Base-by-base conservation (phyloP, 2,797 vertebrate species). In the Pteropus rufus region DNA sequence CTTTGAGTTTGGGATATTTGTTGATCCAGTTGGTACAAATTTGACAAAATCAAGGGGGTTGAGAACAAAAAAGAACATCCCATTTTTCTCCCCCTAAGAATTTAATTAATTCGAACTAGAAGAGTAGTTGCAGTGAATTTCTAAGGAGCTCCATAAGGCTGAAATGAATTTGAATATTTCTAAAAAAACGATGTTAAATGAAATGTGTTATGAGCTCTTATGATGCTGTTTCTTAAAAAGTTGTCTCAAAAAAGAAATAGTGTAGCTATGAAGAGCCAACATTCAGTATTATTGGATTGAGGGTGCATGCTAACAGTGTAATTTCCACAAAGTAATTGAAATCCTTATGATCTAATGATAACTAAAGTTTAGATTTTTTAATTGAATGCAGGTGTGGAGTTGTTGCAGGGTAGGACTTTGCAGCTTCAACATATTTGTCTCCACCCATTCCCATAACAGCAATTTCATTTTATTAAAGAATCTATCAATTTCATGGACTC, bases 401-500 rank as follows among this genome's bases (percentile, higher is more conserved):
- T 89, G 85, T 92, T 81, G n/a, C 77, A 64, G 90, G 21, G 21
- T 69, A 18, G 75, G 77, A 70, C 82, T 87, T 84, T 83, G 64
- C 49, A 90, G 80, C 75, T 82, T 93, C 90, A 49, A 3, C 31
- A 5, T 70, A 39, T 76, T 69, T 91, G 46, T 67, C 86, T 91
- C 97, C 94, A 96, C 91, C 95, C 67, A 82, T 62, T 92, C 93
- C 89, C 93, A 81, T 80, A 79, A 72, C 62, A 83, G 56, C 92
- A 81, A 67, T 97, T 97, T 82, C 49, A 70, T 79, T 93, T 93
- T 97, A 79, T 94, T 89, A 81, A 80, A 89, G 67, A 94, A 89
- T 95, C 77, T 92, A 15, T 81, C 92, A 90, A 79, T 87, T 86
- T 93, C 64, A 75, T 21, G 36, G 80, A 62, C 67, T 94, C 85